Evolutionary conservation across 2,113 vertebrate species (phyloP).

Genomic region (Thalassarche chlororhynchos): DNA sequence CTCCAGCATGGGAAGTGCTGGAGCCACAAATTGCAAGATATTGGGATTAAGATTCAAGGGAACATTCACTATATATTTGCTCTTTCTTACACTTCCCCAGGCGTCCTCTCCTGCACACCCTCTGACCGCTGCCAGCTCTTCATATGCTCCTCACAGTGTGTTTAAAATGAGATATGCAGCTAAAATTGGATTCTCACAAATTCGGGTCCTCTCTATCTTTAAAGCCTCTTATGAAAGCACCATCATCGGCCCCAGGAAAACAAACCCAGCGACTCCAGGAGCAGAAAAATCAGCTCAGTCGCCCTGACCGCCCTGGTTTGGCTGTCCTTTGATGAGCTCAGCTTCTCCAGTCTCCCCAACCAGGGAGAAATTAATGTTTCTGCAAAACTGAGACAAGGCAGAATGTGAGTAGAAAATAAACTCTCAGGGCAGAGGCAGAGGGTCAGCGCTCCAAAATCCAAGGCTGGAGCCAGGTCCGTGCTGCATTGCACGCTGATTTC

Average conservation of each 20-base stretch:
- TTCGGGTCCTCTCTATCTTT: not conserved
- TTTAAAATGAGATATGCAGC: not conserved
- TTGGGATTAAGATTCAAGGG: not conserved
- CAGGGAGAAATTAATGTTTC: not conserved
- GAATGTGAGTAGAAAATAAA: not conserved
- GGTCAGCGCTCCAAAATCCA: not conserved
- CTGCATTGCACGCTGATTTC: not conserved
- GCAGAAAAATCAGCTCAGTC: not conserved
- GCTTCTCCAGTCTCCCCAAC: not conserved
- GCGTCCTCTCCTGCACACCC: not conserved
- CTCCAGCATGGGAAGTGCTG: not conserved
- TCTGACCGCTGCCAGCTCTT: not conserved
- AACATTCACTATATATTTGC: not conserved
- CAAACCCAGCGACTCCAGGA: not conserved
- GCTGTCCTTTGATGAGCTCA: conserved; percentile 11
- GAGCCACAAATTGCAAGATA: not conserved
- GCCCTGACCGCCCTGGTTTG: not conserved
- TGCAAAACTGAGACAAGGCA: not conserved
- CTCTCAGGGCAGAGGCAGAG: not conserved
- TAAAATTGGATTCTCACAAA: not conserved
- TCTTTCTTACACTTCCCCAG: not conserved
- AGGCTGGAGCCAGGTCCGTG: not conserved
- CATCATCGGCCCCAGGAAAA: not conserved
- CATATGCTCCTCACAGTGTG: not conserved
- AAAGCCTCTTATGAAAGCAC: not conserved